Conservation (phyloP, 2,888 invertebrate genomes). For the Eustalomyia histrio region DNA sequence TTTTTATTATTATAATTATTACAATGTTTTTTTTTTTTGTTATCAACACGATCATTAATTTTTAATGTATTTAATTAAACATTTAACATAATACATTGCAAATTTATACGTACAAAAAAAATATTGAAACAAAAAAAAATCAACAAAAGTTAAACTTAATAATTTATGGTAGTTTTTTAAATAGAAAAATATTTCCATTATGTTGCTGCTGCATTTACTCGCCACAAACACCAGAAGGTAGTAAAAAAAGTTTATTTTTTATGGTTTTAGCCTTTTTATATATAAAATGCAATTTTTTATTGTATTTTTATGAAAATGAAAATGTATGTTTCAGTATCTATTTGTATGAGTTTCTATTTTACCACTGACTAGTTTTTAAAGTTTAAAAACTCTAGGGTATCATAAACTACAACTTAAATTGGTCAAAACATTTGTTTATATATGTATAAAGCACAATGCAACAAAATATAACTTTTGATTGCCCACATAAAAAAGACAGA, state of each 20-base stretch:
- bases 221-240: constrained; percentile 10
- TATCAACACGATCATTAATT: neutral
- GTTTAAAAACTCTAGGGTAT: constrained; percentile 40
- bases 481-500: no score
- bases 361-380: constrained; percentile 9
- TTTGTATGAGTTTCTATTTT: neutral
- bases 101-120: neutral
- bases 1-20: neutral
- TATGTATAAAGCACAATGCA: no score
- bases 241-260: constrained; percentile 23
- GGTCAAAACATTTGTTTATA: constrained; percentile 16
- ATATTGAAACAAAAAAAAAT: constrained; percentile 13
- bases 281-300: constrained; percentile 12
- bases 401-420: constrained; percentile 38
- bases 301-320: constrained; percentile 20
- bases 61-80: constrained; percentile 5
- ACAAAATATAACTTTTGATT: no score
- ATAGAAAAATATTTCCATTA: constrained; percentile 13
- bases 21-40: neutral
- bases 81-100: neutral
- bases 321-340: neutral
- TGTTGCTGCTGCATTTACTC: constrained; percentile 8
- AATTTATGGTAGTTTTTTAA: constrained; percentile 25
- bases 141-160: constrained; percentile 28
- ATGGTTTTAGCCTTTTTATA: constrained; percentile 26